Percentiles rank a stretch among this genome's conserved stretches.
phyloP scores from a whole-genome alignment of 1,140 invertebrate species.

The Saccostrea glomerata region DNA sequence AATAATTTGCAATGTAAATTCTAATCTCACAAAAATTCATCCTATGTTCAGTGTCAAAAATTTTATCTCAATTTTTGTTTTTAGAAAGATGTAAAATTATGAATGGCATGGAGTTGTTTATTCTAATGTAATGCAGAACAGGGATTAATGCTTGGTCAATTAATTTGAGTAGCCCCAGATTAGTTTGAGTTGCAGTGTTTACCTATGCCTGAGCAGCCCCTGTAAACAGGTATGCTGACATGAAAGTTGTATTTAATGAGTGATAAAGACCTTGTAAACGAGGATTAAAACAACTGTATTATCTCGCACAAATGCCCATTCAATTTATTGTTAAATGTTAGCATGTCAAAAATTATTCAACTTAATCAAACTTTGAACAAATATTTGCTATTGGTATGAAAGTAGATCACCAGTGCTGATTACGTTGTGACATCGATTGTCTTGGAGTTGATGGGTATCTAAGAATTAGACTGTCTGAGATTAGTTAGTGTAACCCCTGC shows the following conservation, averaged over 20 bases:
- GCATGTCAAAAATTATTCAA: conserved; percentile 30
- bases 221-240: background rate
- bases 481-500: background rate
- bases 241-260: conserved; percentile 30
- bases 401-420: conserved; percentile 12
- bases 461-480: conserved; percentile 16
- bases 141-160: background rate
- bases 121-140: background rate
- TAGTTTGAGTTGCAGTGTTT: background rate
- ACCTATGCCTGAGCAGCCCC: background rate
- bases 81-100: background rate
- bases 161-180: conserved; percentile 2
- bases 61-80: background rate
- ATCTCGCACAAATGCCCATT: background rate
- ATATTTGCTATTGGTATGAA: conserved; percentile 11
- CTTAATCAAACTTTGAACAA: conserved; percentile 4
- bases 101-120: background rate
- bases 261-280: conserved; percentile 29
- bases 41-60: background rate
- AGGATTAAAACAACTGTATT: conserved; percentile 18
- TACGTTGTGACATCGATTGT: background rate
- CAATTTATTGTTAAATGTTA: background rate
- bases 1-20: background rate
- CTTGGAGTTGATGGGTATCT: conserved; percentile 13
- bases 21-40: background rate